These are phyloP conservation scores for Tragelaphus scriptus DNA, from an alignment of 2,113 vertebrate genomes.

Conservation along the genomic window DNA sequence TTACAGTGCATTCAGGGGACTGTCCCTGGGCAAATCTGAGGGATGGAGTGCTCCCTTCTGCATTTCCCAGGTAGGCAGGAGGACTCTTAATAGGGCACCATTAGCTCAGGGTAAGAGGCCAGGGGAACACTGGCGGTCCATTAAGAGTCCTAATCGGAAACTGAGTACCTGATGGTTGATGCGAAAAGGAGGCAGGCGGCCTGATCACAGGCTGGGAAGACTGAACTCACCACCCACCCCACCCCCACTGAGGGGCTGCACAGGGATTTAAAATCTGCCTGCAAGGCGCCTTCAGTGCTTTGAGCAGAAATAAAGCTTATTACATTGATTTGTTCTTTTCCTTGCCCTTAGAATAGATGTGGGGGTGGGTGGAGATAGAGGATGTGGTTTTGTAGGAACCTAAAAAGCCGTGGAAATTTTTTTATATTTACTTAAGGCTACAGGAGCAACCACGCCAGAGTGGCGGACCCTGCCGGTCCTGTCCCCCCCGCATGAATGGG, in stretches of 20 bases:
- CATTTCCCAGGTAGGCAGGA: not conserved
- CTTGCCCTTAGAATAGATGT: not conserved
- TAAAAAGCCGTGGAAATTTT: not conserved
- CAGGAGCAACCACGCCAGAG: not conserved
- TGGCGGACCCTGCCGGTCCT: not conserved
- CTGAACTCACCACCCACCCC: not conserved
- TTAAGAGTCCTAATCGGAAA: constrained; percentile 62
- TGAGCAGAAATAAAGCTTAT: not conserved
- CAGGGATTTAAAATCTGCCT: not conserved
- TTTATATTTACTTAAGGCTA: not conserved
- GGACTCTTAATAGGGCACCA: constrained; percentile 17
- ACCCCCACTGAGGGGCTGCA: not conserved
- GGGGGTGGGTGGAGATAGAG: not conserved
- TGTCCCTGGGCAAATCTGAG: not conserved
- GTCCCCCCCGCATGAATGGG: not conserved
- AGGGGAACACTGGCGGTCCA: constrained; percentile 23
- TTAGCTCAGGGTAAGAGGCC: constrained; percentile 23
- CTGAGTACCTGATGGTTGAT: constrained; percentile 32
- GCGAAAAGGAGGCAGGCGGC: not conserved
- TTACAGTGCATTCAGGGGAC: not conserved
- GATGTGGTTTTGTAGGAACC: not conserved
- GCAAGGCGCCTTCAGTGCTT: not conserved
- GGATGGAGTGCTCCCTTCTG: not conserved
- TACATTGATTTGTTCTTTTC: not conserved
- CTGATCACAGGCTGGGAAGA: not conserved